Base-by-base conservation (phyloP, 2,797 vertebrate genomes). In the Lemur catta region DNA sequence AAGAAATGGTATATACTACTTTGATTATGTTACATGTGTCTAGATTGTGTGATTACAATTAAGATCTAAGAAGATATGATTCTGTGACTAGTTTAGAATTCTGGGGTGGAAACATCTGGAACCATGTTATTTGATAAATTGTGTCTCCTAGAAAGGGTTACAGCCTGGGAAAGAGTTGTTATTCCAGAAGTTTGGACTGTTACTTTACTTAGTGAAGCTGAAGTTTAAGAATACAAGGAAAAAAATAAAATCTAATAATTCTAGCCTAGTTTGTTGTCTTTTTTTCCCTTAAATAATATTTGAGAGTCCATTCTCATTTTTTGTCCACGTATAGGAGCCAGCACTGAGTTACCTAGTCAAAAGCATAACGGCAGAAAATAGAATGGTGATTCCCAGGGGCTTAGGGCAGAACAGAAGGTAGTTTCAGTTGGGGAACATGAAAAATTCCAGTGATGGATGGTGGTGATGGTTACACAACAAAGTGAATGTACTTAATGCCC, bases 161-260 rank as follows among this genome's bases (percentile, higher is more conserved):
- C 26, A 94, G 41, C 50, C 74, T 72, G 46, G 65, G 15, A 79
- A 87, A 84, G 46, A 95, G 33, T 43, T 81, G 67, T 72, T 74
- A 59, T 92, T 96, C 84, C 8, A 5, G 0, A 94, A 91, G 81
- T 85, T 33, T 84, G 43, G 82, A 46, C 50, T 97, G 57, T 91
- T 95, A 87, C 30, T 61, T 91, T 95, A 87, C 30, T 61, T 94
- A 50, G 55, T 76, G 28, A 87, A 69, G 30, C 65, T 95, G 17
- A 93, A 69, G 59, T 91, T 82, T 92, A 46, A 88, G 46, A 93
- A 24, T 92, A 35, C 35, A 75, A 80, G 41, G 33, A 10, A 76
- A 82, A 96, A 96, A 98, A 97, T 97, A 97, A 98, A 97, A 93
- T 72, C 11, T 35, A 76, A 24, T 71, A 80, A 84, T 84, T 76